Evolutionary conservation across 2,797 vertebrate genomes (phyloP), one percentile per base, ranked within the genome.

Genomic region (Enteromius anoplus): DNA sequence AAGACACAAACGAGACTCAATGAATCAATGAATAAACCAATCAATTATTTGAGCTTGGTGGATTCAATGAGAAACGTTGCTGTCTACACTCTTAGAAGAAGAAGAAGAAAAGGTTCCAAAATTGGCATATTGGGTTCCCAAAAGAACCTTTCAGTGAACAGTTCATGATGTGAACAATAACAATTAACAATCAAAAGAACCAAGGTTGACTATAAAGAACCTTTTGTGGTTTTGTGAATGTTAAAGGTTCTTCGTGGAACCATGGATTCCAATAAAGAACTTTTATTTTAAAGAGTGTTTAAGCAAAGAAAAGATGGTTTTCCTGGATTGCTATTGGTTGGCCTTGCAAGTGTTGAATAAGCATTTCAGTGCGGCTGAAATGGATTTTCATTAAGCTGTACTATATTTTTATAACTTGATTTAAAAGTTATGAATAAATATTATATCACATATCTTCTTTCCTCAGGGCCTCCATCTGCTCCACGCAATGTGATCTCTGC

Each of bases 401-500:
- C 23, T 29, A 19, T 40, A 40, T 32, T 32, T 80, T 29, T 71
- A 29, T 32, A 23, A 51, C 34, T 69, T 80, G 47, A 34, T 37
- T 49, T 12, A 49, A 42, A 51, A 26, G 4, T 6, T 3, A 12
- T 47, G 7, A 23, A 29, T 21, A 64, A 64, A 55, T 60, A 60
- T 81, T 42, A 19, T 66, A 47, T 73, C 68, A 29, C 55, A 2
- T 68, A 23, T 72, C 29, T 80, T 69, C 17, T 34, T 82, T 69
- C 21, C 97, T 66, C 32, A 99, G 98, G 97, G 86, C 97, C 98
- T 15, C 98, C 98, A 0, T 96, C 98, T 12, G 95, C 96, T 88
- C 98, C 98, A 0, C 94, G 97, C 80, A 99, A 99, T 2, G 96
- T 99, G 87, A 99, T 99, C 91, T 99, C 98, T 23, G 97, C 97